phyloP scores from a whole-genome alignment of 1,140 invertebrate species.

The Drosophila rhopaloa region DNA sequence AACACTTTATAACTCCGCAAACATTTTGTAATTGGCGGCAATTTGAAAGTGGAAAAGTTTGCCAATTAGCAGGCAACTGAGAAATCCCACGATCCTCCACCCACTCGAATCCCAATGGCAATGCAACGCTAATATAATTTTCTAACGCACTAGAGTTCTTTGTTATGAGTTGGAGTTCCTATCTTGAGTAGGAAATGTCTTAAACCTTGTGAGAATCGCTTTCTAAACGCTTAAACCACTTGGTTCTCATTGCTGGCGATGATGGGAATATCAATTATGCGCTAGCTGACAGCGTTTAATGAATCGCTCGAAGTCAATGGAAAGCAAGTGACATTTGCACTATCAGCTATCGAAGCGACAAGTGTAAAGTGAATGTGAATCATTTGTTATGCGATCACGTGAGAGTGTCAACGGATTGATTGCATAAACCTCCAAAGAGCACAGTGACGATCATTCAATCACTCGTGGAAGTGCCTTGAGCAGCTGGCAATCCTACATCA shows the following conservation, averaged over 20 bases:
- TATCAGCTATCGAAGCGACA: slow-evolving; percentile 27
- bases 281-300: slow-evolving; percentile 37
- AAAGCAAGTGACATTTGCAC: slow-evolving; percentile 40
- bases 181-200: slow-evolving; percentile 1
- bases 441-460: slow-evolving; percentile 11
- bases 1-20: background rate
- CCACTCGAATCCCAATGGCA: slow-evolving; percentile 3
- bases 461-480: slow-evolving; percentile 15
- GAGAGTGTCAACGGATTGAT: slow-evolving; percentile 18
- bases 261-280: slow-evolving; percentile 32
- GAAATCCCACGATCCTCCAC: slow-evolving; percentile 13
- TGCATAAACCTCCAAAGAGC: slow-evolving; percentile 27
- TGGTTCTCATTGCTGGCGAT: background rate
- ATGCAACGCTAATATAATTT: slow-evolving; percentile 18
- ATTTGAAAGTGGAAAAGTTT: slow-evolving; percentile 1
- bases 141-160: slow-evolving; percentile 7
- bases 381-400: slow-evolving; percentile 38
- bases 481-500: slow-evolving; percentile 47
- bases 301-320: slow-evolving; percentile 32
- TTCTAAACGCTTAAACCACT: background rate
- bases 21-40: background rate
- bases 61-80: slow-evolving; percentile 21
- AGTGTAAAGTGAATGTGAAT: slow-evolving; percentile 33
- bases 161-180: background rate
- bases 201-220: background rate